Evolutionary conservation across 2,113 vertebrate genomes (phyloP).

Genomic region (Poeciliopsis prolifica): DNA sequence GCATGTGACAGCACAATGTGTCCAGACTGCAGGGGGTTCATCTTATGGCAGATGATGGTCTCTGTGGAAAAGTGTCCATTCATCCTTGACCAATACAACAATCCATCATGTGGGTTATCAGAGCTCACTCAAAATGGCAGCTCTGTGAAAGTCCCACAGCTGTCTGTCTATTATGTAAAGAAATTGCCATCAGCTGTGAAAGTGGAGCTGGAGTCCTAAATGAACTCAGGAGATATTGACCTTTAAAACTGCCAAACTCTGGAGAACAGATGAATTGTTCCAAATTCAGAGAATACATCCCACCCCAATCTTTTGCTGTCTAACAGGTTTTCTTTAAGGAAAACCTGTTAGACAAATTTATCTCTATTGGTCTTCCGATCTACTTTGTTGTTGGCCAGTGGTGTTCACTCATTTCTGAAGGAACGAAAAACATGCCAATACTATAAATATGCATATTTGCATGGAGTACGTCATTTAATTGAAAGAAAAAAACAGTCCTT

Average conservation of each 20-base stretch:
- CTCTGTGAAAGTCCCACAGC: constrained; percentile 46
- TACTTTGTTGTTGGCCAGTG: neutral
- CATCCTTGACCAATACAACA: constrained; percentile 52
- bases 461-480: neutral
- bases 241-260: constrained; percentile 48
- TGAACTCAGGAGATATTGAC: constrained; percentile 38
- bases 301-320: neutral
- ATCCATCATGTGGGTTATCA: constrained; percentile 65
- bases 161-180: constrained; percentile 59
- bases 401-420: neutral
- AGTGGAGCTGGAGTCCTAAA: constrained; percentile 6
- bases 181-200: constrained; percentile 34
- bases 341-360: no score
- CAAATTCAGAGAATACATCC: neutral
- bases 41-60: constrained; percentile 11
- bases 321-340: no score
- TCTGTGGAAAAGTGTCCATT: constrained; percentile 16
- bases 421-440: neutral
- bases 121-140: constrained; percentile 43
- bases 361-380: no score
- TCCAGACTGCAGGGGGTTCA: neutral
- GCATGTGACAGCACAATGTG: neutral
- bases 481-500: neutral
- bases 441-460: neutral
- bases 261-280: constrained; percentile 42